A percentile compares a stretch with the other conserved stretches of the same genome.
These are phyloP conservation scores for Catharus bicknelli DNA, from an alignment of 2,113 vertebrate species.

Conservation along the genomic window DNA sequence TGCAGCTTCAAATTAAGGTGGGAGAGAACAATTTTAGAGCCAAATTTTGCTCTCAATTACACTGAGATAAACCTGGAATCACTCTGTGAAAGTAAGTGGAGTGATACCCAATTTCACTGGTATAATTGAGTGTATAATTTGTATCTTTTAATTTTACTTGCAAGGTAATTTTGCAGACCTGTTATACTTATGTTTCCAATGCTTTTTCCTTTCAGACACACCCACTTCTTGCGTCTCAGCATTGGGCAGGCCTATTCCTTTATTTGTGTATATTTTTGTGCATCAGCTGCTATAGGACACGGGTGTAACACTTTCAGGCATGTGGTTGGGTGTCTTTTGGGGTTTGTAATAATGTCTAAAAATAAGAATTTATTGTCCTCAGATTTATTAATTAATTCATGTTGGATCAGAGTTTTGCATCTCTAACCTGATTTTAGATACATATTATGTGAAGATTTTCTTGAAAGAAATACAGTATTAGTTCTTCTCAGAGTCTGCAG, in stretches of 20 bases:
- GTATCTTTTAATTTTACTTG: constrained; percentile 29
- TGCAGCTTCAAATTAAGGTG: not conserved
- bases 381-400: not conserved
- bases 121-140: constrained; percentile 34
- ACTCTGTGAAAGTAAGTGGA: not conserved
- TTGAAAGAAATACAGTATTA: not conserved
- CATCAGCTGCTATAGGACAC: constrained; percentile 45
- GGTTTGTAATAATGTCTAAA: constrained; percentile 6
- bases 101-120: not conserved
- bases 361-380: not conserved
- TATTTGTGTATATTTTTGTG: constrained; percentile 60
- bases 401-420: not conserved
- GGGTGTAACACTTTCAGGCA: constrained; percentile 54
- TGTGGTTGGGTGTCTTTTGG: constrained; percentile 29
- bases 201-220: constrained; percentile 61
- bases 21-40: not conserved
- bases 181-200: constrained; percentile 49
- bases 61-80: constrained; percentile 5
- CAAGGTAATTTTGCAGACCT: constrained; percentile 21
- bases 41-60: constrained; percentile 29
- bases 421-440: not conserved
- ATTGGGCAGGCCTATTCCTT: constrained; percentile 53
- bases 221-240: constrained; percentile 44
- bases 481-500: constrained; percentile 7
- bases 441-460: not conserved